Base-by-base conservation (phyloP, 2,113 vertebrate species). In the Zosterops hypoxanthus region DNA sequence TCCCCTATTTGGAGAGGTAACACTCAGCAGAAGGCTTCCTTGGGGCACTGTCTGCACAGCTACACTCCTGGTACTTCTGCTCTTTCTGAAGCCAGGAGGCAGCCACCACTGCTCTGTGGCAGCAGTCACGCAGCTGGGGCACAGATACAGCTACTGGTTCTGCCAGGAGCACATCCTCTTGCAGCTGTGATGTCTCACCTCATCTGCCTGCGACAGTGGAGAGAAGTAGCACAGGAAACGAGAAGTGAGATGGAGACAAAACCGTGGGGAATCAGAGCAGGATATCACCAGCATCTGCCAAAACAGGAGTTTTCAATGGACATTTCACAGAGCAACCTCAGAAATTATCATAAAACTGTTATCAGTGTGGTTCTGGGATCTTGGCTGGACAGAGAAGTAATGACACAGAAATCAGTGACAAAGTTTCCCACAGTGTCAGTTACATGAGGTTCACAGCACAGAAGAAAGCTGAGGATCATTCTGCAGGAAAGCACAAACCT, bases 311-410 rank as follows among this genome's bases (percentile, higher is more conserved):
- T 21, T 69, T 52, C 64, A 88, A 49, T 4, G 28, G 16, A 5
- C 1, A 0, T 71, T 79, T 56, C 3, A 2, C 25, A 52, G 23
- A 82, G 53, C 19, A 79, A 36, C 8, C n/a, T 56, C 42, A 73
- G 29, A 89, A 65, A 26, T n/a, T 0, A 41, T 61, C 0, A 0
- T 20, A 29, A 78, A 59, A 71, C 56, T 21, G 1, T 24, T 53
- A 31, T 49, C 66, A 56, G 31, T 28, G 49, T 57, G 34, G n/a
- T 72, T 53, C 57, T 50, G 17, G 39, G 39, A 7, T 87, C 65
- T 78, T 33, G 20, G 19, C 46, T 41, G 50, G 21, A 36, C 29
- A 77, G 50, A 87, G 59, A 87, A 76, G 21, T 0, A 0, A 42
- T 39, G 61, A 49, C 33, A 87, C 29, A 47, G 49, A 85, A 90